A percentile compares a stretch with the other conserved stretches of the same genome.
Conservation (phyloP, 2,113 vertebrate genomes). For the Myotis davidii region DNA sequence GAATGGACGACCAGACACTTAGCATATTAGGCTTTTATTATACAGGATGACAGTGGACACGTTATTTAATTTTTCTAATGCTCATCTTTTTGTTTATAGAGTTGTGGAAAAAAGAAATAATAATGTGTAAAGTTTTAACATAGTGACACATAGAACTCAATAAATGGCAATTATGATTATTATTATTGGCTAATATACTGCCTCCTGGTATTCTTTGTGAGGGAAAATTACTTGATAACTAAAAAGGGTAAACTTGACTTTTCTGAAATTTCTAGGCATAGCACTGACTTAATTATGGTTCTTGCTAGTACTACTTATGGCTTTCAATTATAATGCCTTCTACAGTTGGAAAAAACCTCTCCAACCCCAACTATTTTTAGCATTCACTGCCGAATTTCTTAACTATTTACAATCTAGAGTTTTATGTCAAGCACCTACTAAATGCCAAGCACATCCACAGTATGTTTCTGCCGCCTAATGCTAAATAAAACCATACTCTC, state of each 20-base stretch:
- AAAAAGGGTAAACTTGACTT: conserved; percentile 21
- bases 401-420: not conserved
- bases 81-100: not conserved
- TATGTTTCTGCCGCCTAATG: not conserved
- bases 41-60: not conserved
- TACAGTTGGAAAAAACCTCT: not conserved
- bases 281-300: conserved; percentile 28
- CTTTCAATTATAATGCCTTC: conserved; percentile 4
- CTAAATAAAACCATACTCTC: not conserved
- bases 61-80: not conserved
- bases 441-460: not conserved
- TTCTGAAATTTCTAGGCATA: conserved; percentile 2
- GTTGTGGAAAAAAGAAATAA: conserved; percentile 24
- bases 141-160: not conserved
- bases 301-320: not conserved
- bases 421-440: not conserved
- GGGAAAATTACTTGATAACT: conserved; percentile 34
- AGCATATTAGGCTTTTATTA: too few species aligned
- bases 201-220: conserved; percentile 3
- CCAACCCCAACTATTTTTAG: not conserved
- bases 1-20: too few species aligned
- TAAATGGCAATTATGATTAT: not conserved
- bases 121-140: not conserved
- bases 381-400: not conserved
- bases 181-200: not conserved